Base-by-base conservation (phyloP, 2,888 invertebrate genomes). In the Marronus borbonicus region DNA sequence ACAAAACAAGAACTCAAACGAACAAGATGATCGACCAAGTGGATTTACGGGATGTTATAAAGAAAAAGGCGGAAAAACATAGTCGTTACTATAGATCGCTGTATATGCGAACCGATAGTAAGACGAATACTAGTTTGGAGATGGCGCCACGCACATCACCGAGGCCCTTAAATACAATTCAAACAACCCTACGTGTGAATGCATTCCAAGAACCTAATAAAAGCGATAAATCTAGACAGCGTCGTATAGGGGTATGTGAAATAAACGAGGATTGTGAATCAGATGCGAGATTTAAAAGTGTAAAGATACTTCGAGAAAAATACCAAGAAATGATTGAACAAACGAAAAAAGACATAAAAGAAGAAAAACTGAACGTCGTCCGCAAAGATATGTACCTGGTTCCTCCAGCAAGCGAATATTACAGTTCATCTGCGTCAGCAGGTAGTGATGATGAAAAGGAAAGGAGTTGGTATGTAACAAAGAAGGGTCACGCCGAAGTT, bases 341-440 rank as follows among this genome's bases (percentile, higher is more conserved):
- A 78, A 86, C 86, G 4, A 83, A 80, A 36, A 82, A 83, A 55
- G 83, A 83, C 39, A 80, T 85, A 72, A 77, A 79, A 76, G 82
- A 79, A 69, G 75, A 76, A 60, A 79, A 76, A 24, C 69, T 55
- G 10, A 31, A 49, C 39, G 65, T 24, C 28, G 49, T 55, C n/a
- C 64, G 60, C 17, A 50, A 68, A 36, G 85, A 83, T 52, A 82
- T 80, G 17, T 82, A 87, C 44, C 80, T 87, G 64, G 80, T 84
- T 55, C 87, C 87, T 4, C 87, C 88, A 1, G 82, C 85, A 0
- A 88, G 88, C 79, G 88, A 87, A n/a, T 88, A 88, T 79, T 87
- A 86, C 75, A 88, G 87, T 81, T 86, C 86, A 8, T 83, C 85
- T 3, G 85, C 86, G 24, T 87, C 87, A 4, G 87, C 85, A 1